Conservation (phyloP, 2,113 vertebrate species). For the Vidua macroura region DNA sequence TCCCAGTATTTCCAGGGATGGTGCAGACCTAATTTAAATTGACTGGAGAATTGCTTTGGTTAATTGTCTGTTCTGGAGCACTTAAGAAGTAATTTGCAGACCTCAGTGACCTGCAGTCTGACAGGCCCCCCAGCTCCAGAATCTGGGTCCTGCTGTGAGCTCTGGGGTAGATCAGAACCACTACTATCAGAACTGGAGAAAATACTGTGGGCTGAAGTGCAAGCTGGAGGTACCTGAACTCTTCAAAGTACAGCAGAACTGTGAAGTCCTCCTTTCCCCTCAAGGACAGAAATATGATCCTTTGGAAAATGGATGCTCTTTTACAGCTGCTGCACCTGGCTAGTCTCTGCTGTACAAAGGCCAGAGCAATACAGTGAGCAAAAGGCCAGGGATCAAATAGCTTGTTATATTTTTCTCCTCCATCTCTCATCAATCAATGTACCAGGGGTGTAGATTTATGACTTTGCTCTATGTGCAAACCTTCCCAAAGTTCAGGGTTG, state of each 20-base stretch:
- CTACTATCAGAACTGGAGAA: background rate
- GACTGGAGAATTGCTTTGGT: background rate
- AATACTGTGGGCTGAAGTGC: background rate
- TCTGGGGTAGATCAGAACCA: background rate
- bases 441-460: background rate
- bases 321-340: constrained; percentile 19
- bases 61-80: background rate
- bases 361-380: background rate
- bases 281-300: background rate
- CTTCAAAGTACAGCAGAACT: background rate
- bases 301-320: background rate
- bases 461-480: background rate
- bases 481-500: background rate
- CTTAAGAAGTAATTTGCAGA: background rate
- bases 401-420: background rate
- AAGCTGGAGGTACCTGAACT: background rate
- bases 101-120: background rate
- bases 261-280: background rate
- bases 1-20: background rate
- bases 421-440: background rate
- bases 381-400: constrained; percentile 20
- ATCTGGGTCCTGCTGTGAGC: background rate
- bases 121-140: background rate
- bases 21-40: background rate
- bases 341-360: background rate